These are phyloP conservation scores for Xylota segnis DNA, from an alignment of 2,888 invertebrate genomes.

Conservation along the genomic window DNA sequence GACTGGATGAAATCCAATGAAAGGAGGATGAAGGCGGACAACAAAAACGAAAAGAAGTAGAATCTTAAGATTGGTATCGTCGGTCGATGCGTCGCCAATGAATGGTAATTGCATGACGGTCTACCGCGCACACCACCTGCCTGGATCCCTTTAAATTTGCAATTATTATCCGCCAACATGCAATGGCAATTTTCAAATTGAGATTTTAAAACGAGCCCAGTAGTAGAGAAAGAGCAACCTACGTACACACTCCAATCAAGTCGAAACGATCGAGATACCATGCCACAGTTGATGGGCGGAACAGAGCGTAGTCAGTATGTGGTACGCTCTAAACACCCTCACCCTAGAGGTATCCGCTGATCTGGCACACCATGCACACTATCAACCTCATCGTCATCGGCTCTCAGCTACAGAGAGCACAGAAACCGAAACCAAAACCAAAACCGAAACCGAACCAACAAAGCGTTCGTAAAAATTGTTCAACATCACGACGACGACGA, in stretches of 20 bases:
- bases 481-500: constrained; percentile 55
- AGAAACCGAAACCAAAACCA: constrained; percentile 41
- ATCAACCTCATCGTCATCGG: constrained; percentile 59
- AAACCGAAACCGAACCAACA: constrained; percentile 45
- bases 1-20: constrained; percentile 15
- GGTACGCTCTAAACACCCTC: constrained; percentile 65
- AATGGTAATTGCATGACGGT: constrained; percentile 57
- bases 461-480: constrained; percentile 34
- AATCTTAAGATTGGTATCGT: constrained; percentile 54
- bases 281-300: constrained; percentile 66
- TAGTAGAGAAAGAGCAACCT: constrained; percentile 23
- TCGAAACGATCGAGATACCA: constrained; percentile 46
- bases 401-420: constrained; percentile 29
- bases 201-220: constrained; percentile 48
- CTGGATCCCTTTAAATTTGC: constrained; percentile 28
- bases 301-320: constrained; percentile 46
- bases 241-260: constrained; percentile 8
- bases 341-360: constrained; percentile 72
- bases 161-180: constrained; percentile 51
- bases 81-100: constrained; percentile 55
- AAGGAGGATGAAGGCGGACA: constrained; percentile 10
- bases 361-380: constrained; percentile 53
- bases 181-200: constrained; percentile 63
- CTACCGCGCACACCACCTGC: constrained; percentile 33
- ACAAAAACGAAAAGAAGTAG: no score